Conservation (phyloP, 2,888 invertebrate species). For the Euzetes globulus region DNA sequence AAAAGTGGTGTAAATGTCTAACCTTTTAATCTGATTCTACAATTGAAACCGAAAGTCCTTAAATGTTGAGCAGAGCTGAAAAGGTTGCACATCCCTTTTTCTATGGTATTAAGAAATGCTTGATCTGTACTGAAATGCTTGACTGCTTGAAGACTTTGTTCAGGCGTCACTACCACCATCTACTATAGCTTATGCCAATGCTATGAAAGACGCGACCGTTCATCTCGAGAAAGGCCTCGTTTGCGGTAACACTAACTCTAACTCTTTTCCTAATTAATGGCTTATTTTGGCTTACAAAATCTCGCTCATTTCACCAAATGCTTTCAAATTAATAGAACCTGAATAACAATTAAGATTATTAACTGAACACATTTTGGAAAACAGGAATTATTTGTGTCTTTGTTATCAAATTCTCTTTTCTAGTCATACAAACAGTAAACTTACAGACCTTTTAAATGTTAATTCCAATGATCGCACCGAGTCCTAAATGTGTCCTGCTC, state of each 20-base stretch:
- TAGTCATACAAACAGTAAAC: too few relatives aligned
- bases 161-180: slow-evolving; percentile 36
- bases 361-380: too few relatives aligned
- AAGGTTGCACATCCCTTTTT: neutral
- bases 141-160: slow-evolving; percentile 19
- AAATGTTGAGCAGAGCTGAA: neutral
- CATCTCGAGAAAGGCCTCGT: slow-evolving; percentile 43
- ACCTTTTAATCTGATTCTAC: too few relatives aligned
- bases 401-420: too few relatives aligned
- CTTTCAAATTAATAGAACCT: too few relatives aligned
- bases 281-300: neutral
- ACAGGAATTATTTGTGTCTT: too few relatives aligned
- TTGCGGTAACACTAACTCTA: slow-evolving; percentile 40
- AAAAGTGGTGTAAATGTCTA: too few relatives aligned
- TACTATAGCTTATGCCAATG: slow-evolving; percentile 41
- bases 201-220: slow-evolving; percentile 42
- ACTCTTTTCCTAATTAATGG: neutral
- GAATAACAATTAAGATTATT: too few relatives aligned
- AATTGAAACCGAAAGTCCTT: too few relatives aligned
- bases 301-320: neutral
- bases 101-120: neutral
- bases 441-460: too few relatives aligned
- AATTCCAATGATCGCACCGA: too few relatives aligned
- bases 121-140: neutral
- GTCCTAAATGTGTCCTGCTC: too few relatives aligned